Evolutionary conservation across 1,140 invertebrate species (phyloP).

Genomic region (Calliphora vicina): DNA sequence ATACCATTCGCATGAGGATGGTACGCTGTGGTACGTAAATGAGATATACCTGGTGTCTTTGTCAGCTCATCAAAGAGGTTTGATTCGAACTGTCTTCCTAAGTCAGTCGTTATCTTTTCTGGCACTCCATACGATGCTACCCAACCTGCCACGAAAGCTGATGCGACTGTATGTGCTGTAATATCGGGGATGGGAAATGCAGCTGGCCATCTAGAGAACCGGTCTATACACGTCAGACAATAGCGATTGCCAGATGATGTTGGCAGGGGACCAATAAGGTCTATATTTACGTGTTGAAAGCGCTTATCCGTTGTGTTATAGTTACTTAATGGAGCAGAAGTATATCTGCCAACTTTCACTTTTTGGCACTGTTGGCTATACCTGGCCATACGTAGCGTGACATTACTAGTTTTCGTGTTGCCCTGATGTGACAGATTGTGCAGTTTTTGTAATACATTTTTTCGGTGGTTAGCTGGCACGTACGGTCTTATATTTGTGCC

Average conservation of each 20-base stretch:
- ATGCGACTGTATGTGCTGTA: conserved; percentile 38
- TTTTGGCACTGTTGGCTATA: conserved; percentile 13
- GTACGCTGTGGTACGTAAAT: conserved; percentile 52
- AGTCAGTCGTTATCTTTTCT: conserved; percentile 47
- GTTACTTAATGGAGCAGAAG: not conserved
- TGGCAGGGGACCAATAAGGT: conserved; percentile 37
- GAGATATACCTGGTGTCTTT: conserved; percentile 41
- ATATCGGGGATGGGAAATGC: conserved; percentile 49
- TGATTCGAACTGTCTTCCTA: conserved; percentile 56
- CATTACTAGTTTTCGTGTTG: conserved; percentile 22
- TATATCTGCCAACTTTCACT: conserved; percentile 11
- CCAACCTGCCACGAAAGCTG: conserved; percentile 52
- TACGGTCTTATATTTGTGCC: not conserved
- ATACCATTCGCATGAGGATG: conserved; percentile 60
- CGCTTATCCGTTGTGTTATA: not conserved
- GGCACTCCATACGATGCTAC: conserved; percentile 39
- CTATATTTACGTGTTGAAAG: conserved; percentile 17
- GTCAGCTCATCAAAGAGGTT: conserved; percentile 41
- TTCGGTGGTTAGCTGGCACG: not conserved
- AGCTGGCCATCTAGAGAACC: conserved; percentile 60
- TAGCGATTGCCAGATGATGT: conserved; percentile 51
- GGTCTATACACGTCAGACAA: conserved; percentile 41
- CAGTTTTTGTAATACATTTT: not conserved
- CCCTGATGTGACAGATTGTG: conserved; percentile 20
- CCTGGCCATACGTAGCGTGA: conserved; percentile 17